Evolutionary conservation across 2,888 invertebrate genomes (phyloP), one percentile per base, ranked within the genome.

Genomic region (Pilophorus perplexus): DNA sequence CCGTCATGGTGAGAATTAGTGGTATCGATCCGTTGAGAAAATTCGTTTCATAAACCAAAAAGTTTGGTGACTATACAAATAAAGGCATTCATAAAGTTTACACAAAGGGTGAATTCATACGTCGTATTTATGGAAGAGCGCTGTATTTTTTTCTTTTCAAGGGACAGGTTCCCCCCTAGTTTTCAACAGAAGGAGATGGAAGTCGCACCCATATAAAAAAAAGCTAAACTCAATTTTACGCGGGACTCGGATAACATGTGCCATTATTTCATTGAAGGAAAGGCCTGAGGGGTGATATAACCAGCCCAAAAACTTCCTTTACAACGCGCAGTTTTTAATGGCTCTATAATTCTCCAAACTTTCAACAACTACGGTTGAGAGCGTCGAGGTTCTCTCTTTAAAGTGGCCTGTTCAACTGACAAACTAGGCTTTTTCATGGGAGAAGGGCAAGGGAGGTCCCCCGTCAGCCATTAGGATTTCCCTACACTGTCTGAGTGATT

Each of bases 341-440:
- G 52, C 52, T 14, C 52, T 28, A 52, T 52, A 52, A 52, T 52
- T 52, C 27, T 52, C 28, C 18, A 52, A 52, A 52, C 28, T 52
- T 52, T 52, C 52, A 52, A 28, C 52, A 28, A 52, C 52, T 52
- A 52, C 12, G 12, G 33, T 12, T 33, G 6, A 12, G 33, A 8
- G 6, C 33, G 6, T 6, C 33, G 33, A 33, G 12, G 33, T 12
- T 18, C 16, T 14, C 52, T n/a, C 28, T 52, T 52, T 28, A 52
- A 52, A 52, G 52, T 52, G 52, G 28, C 18, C 16, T 52, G 52
- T 28, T 28, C 52, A 28, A 14, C 52, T 28, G 52, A 52, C 52
- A 52, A 52, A 52, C 52, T 52, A 52, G 52, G 52, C 52, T 28
- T 52, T 52, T 52, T 52, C 18, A 28, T 25, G 28, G 52, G 52